These are phyloP conservation scores for Tetranychus piercei DNA, from an alignment of 2,888 invertebrate genomes.

Conservation along the genomic window DNA sequence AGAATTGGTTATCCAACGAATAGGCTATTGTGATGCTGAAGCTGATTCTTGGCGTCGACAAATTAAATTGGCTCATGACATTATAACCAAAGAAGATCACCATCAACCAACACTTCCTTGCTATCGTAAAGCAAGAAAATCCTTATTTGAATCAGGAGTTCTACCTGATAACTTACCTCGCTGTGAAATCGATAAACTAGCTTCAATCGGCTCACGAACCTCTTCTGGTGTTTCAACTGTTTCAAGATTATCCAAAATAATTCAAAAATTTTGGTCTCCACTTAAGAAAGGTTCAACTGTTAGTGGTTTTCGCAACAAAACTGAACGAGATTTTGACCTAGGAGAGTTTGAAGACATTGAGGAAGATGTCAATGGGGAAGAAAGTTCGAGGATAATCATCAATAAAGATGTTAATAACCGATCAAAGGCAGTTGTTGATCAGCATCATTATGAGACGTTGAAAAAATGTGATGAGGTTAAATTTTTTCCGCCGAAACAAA, in stretches of 20 bases:
- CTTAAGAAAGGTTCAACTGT: conserved; percentile 3
- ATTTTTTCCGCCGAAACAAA: neutral
- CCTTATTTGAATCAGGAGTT: neutral
- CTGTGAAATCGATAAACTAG: neutral
- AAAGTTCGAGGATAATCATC: neutral
- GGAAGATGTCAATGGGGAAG: conserved; percentile 6
- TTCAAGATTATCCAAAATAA: conserved; percentile 4
- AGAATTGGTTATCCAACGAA: conserved; percentile 9
- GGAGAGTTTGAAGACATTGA: conserved; percentile 6
- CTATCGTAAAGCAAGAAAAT: neutral
- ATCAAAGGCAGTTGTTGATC: neutral
- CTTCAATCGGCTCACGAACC: conserved; percentile 3
- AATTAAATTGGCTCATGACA: conserved; percentile 14
- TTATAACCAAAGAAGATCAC: conserved; percentile 3
- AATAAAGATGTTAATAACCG: neutral
- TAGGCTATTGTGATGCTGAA: conserved; percentile 8
- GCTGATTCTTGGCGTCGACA: conserved; percentile 11
- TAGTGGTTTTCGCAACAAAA: neutral
- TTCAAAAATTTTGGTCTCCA: conserved; percentile 11
- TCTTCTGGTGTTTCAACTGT: neutral
- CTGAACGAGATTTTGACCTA: neutral
- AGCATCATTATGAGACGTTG: conserved; percentile 10
- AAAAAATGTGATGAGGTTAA: neutral
- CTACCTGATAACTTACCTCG: neutral
- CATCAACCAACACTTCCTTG: neutral